phyloP scores from a whole-genome alignment of 2,113 vertebrate species.

The Ranitomeya imitator region DNA sequence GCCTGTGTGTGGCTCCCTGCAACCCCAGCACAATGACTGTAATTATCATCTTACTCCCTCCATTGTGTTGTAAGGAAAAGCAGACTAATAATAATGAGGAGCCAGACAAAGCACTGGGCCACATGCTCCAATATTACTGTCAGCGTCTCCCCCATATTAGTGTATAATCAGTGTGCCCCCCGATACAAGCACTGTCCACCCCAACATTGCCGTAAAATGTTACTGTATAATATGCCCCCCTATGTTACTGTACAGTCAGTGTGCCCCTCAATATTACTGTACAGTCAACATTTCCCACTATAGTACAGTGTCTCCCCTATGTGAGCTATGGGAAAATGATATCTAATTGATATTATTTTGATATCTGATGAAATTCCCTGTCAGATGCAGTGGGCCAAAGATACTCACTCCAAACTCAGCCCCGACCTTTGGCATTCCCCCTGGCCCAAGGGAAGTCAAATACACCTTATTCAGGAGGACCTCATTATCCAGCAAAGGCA shows the following conservation, averaged over 20 bases:
- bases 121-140: not conserved
- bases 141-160: not conserved
- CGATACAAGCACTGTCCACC: not conserved
- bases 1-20: not conserved
- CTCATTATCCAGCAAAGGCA: too few species aligned
- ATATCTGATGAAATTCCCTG: too few species aligned
- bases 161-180: not conserved
- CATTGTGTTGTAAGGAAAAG: not conserved
- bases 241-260: not conserved
- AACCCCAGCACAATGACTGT: not conserved
- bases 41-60: conserved; percentile 29
- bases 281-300: not conserved
- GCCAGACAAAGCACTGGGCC: not conserved
- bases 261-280: not conserved
- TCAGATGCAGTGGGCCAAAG: too few species aligned
- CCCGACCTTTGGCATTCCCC: too few species aligned
- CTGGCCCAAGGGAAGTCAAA: too few species aligned
- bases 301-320: too few species aligned
- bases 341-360: too few species aligned
- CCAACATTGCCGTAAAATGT: not conserved
- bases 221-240: not conserved
- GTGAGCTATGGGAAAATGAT: too few species aligned
- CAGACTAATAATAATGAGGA: not conserved
- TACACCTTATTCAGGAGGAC: too few species aligned
- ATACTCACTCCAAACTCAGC: too few species aligned